Percentiles rank a stretch among this genome's conserved stretches.
Evolutionary conservation across 2,797 vertebrate species (phyloP).

Genomic region (Hypotaenidia philippensis): DNA sequence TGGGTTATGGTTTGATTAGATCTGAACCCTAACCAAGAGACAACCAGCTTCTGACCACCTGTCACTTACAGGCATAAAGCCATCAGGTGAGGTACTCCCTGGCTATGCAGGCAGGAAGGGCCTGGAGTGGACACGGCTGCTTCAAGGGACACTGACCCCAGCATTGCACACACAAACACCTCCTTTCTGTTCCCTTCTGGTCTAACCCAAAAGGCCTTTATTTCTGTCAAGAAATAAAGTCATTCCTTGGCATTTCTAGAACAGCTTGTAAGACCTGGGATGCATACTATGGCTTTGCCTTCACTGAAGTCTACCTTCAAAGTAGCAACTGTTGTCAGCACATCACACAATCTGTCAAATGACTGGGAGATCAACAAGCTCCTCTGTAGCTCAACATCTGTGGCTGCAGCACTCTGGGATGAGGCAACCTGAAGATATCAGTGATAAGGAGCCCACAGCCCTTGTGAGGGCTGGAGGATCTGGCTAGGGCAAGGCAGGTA

Average conservation of each 20-base stretch:
- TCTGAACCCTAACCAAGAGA: background rate
- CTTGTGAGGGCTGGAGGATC: background rate
- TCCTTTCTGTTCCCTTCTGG: background rate
- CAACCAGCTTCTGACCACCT: background rate
- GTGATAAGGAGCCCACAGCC: background rate
- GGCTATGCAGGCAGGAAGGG: background rate
- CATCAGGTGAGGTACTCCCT: background rate
- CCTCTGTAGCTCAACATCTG: background rate
- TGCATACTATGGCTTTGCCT: background rate
- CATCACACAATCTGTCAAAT: background rate
- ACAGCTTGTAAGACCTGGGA: background rate
- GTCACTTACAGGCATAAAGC: background rate
- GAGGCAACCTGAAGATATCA: background rate
- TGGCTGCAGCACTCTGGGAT: background rate
- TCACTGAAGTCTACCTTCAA: background rate
- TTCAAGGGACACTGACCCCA: background rate
- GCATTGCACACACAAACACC: accelerated
- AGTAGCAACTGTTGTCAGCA: background rate
- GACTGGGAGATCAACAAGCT: background rate
- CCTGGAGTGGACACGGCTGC: background rate
- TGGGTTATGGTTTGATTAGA: background rate
- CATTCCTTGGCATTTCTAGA: background rate
- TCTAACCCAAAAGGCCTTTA: background rate
- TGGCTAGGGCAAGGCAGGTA: background rate
- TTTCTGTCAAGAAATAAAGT: background rate